phyloP scores from a whole-genome alignment of 2,797 vertebrate species.

The Okamejei kenojei region DNA sequence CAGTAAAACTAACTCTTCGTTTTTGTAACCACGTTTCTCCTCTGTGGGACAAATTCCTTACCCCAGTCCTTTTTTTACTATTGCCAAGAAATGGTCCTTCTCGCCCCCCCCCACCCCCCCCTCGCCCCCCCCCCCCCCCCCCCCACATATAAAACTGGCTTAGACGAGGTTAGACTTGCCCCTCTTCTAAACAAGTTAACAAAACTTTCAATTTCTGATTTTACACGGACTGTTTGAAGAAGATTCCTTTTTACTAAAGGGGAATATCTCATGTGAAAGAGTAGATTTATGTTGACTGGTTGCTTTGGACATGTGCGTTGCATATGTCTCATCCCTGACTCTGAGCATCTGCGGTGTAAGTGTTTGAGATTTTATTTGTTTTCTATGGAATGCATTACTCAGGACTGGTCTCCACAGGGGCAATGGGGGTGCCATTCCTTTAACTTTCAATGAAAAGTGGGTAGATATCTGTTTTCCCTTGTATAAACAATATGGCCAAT shows the following conservation, averaged over 20 bases:
- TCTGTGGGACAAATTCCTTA: neutral
- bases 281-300: neutral
- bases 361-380: constrained; percentile 18
- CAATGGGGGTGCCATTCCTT: neutral
- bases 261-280: constrained; percentile 2
- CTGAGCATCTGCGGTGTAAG: neutral
- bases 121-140: neutral
- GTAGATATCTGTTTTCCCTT: neutral
- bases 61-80: neutral
- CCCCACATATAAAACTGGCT: neutral
- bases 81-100: neutral
- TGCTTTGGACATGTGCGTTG: constrained; percentile 19
- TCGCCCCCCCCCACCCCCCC: neutral
- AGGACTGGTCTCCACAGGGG: constrained; percentile 18
- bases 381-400: constrained; percentile 12
- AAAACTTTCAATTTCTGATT: neutral
- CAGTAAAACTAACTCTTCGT: neutral
- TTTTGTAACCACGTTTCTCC: neutral
- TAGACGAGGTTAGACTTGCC: neutral
- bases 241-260: neutral
- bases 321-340: neutral
- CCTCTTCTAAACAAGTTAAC: neutral
- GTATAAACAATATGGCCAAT: neutral
- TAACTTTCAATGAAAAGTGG: neutral
- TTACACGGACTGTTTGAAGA: neutral